Evolutionary conservation across 2,888 invertebrate species (phyloP), one percentile per base, ranked within the genome.

Genomic region (Pseudococcus jackbeardsleyi): DNA sequence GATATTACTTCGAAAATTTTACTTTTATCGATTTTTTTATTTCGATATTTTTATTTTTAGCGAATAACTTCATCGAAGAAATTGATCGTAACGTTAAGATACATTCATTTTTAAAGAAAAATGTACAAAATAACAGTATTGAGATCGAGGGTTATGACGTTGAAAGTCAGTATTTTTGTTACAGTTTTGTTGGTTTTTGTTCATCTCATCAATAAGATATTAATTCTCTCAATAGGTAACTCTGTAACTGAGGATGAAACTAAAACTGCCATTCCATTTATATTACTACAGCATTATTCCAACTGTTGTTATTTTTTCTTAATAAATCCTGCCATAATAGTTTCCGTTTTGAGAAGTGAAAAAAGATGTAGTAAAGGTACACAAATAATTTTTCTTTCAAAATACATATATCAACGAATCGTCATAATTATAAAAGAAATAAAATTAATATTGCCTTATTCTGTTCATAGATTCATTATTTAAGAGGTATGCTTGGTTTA

Each of bases 221-320:
- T 39, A 46, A 0, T 48, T 77, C 22, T 72, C 15, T 85, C 42
- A 9, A 22, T 11, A 26, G 46, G 22, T 79, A 77, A 50, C 0
- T 19, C 42, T 5, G 50, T 59, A 39, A 11, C 50, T 3, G n/a
- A 22, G n/a, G 79, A 82, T 33, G 50, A 54, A 59, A 33, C 77
- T 22, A 79, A 82, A 54, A 82, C 48, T 88, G 82, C 82, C 54
- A 82, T 72, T 46, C 54, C 85, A 22, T 19, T 88, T 15, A 88
- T 88, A 72, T 48, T 85, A 68, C 17, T 88, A 17, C 88, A 88
- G 84, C 85, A 85, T 54, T 88, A 88, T 72, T 64, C 88, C 15
- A 88, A 88, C 54, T 39, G 72, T 15, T 88, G 88, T 33, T 88
- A 85, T 50, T 85, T 85, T 85, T 88, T 88, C 46, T 9, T 88